Conservation (phyloP, 2,113 vertebrate species). For the Malurus elegans region DNA sequence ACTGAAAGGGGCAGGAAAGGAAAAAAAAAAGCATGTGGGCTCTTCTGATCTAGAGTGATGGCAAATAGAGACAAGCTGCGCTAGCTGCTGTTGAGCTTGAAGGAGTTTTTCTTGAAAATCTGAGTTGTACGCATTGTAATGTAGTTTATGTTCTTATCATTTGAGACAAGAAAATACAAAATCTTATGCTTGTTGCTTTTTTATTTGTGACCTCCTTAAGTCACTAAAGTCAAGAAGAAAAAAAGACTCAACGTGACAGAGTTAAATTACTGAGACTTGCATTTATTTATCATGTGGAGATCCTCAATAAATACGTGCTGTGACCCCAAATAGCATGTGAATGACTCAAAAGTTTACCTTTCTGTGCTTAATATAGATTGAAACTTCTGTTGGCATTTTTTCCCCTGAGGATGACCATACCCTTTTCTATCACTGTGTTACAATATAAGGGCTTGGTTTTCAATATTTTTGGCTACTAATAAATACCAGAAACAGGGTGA, state of each 20-base stretch:
- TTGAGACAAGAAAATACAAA: constrained; percentile 57
- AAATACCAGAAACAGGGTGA: neutral
- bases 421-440: neutral
- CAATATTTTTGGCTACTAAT: neutral
- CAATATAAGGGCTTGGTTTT: neutral
- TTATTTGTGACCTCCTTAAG: constrained; percentile 28
- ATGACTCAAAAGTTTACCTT: constrained; percentile 37
- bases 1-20: constrained; percentile 65
- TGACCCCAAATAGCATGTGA: neutral
- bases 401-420: neutral
- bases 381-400: neutral
- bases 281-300: neutral
- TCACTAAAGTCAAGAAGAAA: neutral
- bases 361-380: neutral
- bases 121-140: neutral
- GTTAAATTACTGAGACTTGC: neutral
- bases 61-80: constrained; percentile 75
- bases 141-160: constrained; percentile 46
- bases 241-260: neutral
- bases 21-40: constrained; percentile 32
- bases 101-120: constrained; percentile 67
- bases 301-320: neutral
- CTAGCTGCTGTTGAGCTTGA: constrained; percentile 64
- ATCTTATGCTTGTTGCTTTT: neutral
- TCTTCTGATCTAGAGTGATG: constrained; percentile 65